Evolutionary conservation across 2,888 invertebrate genomes (phyloP).

Genomic region (Pristionchus fissidentatus): DNA sequence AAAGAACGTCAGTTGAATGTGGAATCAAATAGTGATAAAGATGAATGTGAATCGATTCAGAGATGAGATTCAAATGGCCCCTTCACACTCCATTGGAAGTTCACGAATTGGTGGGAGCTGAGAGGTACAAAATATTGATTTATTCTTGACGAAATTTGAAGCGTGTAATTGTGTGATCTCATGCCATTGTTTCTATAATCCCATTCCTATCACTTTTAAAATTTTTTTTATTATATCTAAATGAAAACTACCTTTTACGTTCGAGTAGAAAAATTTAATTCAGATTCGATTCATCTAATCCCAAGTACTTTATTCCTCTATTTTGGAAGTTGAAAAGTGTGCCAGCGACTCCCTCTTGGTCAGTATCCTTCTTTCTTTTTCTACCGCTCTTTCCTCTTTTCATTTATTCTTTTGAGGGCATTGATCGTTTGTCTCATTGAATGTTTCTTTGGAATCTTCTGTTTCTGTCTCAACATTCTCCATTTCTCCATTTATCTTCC

Average conservation of each 20-base stretch:
- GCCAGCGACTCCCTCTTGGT: slow-evolving; percentile 73
- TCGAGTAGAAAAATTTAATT: background rate
- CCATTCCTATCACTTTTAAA: background rate
- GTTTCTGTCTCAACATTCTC: slow-evolving; percentile 67
- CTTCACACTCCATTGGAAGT: slow-evolving; percentile 72
- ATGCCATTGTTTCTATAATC: background rate
- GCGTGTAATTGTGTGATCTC: too few relatives aligned
- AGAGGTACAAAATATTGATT: slow-evolving; percentile 50
- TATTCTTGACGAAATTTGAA: too few relatives aligned
- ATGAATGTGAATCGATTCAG: slow-evolving; percentile 53
- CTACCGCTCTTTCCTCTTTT: background rate
- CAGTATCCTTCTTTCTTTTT: background rate
- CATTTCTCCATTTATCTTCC: slow-evolving; percentile 70
- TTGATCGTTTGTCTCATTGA: slow-evolving; percentile 72
- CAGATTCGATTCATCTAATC: slow-evolving; percentile 61
- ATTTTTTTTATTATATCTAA: background rate
- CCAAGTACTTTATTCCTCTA: slow-evolving; percentile 69
- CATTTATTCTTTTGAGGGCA: slow-evolving; percentile 63
- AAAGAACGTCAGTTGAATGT: slow-evolving; percentile 19
- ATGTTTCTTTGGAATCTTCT: slow-evolving; percentile 65
- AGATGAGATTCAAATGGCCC: slow-evolving; percentile 73
- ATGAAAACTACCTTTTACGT: background rate
- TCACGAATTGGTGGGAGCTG: slow-evolving; percentile 73
- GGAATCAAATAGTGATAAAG: too few relatives aligned
- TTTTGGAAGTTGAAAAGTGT: slow-evolving; percentile 69